These are phyloP conservation scores for Acestrorhynchus altus DNA, from an alignment of 2,797 vertebrate genomes.

Conservation along the genomic window DNA sequence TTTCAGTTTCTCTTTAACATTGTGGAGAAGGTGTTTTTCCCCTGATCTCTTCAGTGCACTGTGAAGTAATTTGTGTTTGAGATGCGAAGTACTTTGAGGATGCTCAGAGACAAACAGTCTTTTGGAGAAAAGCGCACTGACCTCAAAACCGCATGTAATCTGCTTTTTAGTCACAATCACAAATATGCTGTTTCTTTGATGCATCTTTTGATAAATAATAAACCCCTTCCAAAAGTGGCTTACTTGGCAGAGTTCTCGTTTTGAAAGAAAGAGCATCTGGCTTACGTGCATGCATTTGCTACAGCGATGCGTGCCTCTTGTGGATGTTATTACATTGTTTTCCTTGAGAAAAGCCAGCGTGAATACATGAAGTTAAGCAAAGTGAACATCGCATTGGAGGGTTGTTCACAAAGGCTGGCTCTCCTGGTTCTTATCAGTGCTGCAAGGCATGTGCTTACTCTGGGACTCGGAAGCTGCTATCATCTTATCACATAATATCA, in stretches of 20 bases:
- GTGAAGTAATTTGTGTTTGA: neutral
- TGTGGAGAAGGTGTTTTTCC: neutral
- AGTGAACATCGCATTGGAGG: constrained; percentile 14
- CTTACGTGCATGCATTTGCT: neutral
- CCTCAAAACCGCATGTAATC: neutral
- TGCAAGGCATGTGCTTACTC: constrained; percentile 15
- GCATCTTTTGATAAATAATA: neutral
- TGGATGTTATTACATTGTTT: neutral
- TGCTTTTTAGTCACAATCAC: neutral
- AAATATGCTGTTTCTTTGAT: neutral
- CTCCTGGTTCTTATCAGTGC: constrained; percentile 20
- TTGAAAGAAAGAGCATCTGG: neutral
- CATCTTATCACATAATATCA: constrained; percentile 36
- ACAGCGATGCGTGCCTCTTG: neutral
- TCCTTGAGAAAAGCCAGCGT: neutral
- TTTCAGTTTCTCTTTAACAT: neutral
- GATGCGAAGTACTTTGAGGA: neutral
- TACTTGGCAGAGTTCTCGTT: neutral
- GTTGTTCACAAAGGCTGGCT: neutral
- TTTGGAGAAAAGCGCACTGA: neutral
- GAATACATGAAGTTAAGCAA: neutral
- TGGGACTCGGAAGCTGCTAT: neutral
- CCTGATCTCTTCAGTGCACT: neutral
- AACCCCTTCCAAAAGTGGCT: neutral
- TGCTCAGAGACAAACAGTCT: neutral